Conservation (phyloP, 1,140 invertebrate species). For the Drosophila kohkoa region DNA sequence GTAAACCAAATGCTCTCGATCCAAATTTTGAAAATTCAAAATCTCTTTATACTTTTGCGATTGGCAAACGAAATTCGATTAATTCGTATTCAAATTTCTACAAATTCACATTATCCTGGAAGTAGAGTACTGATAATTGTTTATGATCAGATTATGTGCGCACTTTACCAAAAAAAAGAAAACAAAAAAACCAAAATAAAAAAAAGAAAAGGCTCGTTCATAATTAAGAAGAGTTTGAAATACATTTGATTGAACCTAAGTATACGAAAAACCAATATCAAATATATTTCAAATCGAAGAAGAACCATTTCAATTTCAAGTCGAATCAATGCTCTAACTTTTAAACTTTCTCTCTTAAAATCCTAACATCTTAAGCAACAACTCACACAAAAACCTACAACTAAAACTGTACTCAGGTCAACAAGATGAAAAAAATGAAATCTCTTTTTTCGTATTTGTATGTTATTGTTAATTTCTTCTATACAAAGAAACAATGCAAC, state of each 20-base stretch:
- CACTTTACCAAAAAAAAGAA: neutral
- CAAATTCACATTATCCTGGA: conserved; percentile 15
- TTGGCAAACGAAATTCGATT: conserved; percentile 1
- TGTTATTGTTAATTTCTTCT: conserved; percentile 84
- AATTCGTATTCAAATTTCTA: conserved; percentile 4
- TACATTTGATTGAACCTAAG: conserved; percentile 24
- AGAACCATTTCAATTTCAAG: conserved; percentile 2
- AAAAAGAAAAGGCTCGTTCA: conserved; percentile 3
- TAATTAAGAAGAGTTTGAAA: conserved; percentile 16
- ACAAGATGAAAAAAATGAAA: conserved; percentile 67
- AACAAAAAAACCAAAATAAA: no score
- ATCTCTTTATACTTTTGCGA: conserved; percentile 5
- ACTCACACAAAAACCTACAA: conserved; percentile 31
- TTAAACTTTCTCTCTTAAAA: conserved; percentile 53
- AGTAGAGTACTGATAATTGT: conserved; percentile 38
- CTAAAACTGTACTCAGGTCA: conserved; percentile 68
- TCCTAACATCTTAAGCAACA: conserved; percentile 57
- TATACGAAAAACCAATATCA: conserved; percentile 1
- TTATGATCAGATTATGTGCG: conserved; percentile 25
- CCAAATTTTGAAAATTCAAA: conserved; percentile 16
- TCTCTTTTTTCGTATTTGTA: conserved; percentile 85
- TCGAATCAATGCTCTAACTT: conserved; percentile 49
- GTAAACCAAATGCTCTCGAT: conserved; percentile 27
- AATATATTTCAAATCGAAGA: conserved; percentile 18
- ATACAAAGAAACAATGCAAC: conserved; percentile 76